Evolutionary conservation across 1,140 invertebrate species (phyloP).

Genomic region (Lasaia peninsularis): DNA sequence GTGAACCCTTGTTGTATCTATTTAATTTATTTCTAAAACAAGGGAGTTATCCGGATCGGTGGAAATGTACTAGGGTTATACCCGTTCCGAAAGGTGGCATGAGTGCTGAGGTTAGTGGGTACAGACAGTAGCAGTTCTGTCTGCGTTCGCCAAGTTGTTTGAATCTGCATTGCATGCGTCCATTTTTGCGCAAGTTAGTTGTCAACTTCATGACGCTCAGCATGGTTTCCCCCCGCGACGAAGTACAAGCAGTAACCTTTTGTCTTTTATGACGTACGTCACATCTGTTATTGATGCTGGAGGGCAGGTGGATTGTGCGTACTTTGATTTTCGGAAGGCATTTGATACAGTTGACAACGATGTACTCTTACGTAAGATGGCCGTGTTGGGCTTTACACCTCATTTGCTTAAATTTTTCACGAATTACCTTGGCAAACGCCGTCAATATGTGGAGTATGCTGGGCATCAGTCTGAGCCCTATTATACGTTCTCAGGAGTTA

Average conservation of each 20-base stretch:
- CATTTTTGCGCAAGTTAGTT: conserved; percentile 19
- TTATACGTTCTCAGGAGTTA: too few species aligned
- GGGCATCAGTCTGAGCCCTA: too few species aligned
- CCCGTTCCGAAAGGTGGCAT: conserved; percentile 19
- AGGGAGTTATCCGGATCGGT: conserved; percentile 3
- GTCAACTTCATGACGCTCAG: conserved; percentile 20
- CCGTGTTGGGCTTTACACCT: too few species aligned
- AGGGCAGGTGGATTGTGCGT: neutral
- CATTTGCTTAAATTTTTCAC: neutral
- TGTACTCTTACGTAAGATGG: neutral
- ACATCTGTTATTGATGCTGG: conserved; percentile 45
- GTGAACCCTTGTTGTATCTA: neutral
- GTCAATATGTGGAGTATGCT: neutral
- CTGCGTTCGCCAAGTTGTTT: conserved; percentile 28
- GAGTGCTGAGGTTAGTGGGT: conserved; percentile 13
- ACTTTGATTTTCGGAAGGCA: neutral
- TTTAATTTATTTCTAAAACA: conserved; percentile 10
- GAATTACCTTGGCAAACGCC: neutral
- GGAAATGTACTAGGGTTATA: conserved; percentile 18
- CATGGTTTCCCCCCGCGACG: conserved; percentile 11
- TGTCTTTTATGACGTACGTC: too few species aligned
- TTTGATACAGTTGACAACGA: too few species aligned
- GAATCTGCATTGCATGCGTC: conserved; percentile 22
- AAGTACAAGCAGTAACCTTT: too few species aligned
- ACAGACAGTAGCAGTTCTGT: conserved; percentile 28